phyloP scores from a whole-genome alignment of 2,888 invertebrate species.

The Drosophila phalerata region DNA sequence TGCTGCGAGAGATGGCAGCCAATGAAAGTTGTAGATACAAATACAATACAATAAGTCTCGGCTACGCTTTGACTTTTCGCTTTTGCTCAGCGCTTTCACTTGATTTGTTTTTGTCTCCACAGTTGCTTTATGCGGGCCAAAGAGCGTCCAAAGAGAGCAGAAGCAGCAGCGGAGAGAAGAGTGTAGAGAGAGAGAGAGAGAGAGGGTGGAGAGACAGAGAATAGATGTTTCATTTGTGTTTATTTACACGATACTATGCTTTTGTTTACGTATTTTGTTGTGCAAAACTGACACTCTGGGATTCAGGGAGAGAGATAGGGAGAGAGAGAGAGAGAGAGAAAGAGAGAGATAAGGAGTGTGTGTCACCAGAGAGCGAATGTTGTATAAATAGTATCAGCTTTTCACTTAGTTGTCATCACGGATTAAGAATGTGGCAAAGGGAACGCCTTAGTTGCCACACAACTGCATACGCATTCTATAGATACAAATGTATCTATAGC shows the following conservation, averaged over 20 bases:
- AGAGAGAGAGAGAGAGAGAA: slow-evolving; percentile 17
- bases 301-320: slow-evolving; percentile 23
- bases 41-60: slow-evolving; percentile 51
- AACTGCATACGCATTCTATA: slow-evolving; percentile 34
- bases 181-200: slow-evolving; percentile 5
- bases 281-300: slow-evolving; percentile 59
- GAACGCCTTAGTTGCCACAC: slow-evolving; percentile 42
- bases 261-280: slow-evolving; percentile 76
- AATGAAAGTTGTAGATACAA: slow-evolving; percentile 72
- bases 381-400: slow-evolving; percentile 65
- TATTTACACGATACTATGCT: slow-evolving; percentile 72
- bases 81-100: slow-evolving; percentile 69
- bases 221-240: slow-evolving; percentile 63
- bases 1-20: slow-evolving; percentile 37
- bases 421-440: slow-evolving; percentile 55
- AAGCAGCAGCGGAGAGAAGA: neutral
- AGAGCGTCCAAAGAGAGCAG: slow-evolving; percentile 48
- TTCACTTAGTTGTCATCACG: slow-evolving; percentile 55
- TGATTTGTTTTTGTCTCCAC: slow-evolving; percentile 61
- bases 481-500: slow-evolving; percentile 22
- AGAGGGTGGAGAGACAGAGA: slow-evolving; percentile 37
- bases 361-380: slow-evolving; percentile 13
- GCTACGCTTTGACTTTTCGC: slow-evolving; percentile 58
- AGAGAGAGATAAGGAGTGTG: slow-evolving; percentile 7
- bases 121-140: slow-evolving; percentile 57